phyloP scores from a whole-genome alignment of 2,797 vertebrate species.

The Pseudotriccus pelzelni region DNA sequence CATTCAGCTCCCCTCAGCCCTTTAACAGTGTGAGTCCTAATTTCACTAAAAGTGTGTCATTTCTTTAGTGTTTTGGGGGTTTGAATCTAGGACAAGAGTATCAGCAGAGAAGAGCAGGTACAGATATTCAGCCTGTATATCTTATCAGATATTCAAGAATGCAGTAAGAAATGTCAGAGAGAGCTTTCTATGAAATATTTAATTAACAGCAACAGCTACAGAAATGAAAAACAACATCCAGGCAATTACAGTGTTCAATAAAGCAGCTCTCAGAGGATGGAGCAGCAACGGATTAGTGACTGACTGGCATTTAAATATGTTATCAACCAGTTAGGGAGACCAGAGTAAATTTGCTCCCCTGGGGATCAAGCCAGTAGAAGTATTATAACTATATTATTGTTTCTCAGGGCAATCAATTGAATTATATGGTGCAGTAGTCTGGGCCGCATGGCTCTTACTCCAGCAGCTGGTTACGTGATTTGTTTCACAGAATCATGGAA shows the following conservation, averaged over 20 bases:
- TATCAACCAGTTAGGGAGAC: slow-evolving; percentile 77
- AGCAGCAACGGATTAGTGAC: slow-evolving; percentile 74
- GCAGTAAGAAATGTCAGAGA: slow-evolving; percentile 76
- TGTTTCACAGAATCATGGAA: neutral
- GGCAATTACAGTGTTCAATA: slow-evolving; percentile 81
- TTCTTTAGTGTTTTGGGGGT: slow-evolving; percentile 90
- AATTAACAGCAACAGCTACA: slow-evolving; percentile 83
- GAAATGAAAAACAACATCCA: slow-evolving; percentile 82
- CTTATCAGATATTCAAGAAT: slow-evolving; percentile 80
- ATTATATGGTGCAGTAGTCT: slow-evolving; percentile 70
- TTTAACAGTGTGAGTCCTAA: slow-evolving; percentile 84
- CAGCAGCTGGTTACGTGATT: slow-evolving; percentile 41
- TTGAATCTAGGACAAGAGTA: slow-evolving; percentile 82
- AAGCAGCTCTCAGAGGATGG: slow-evolving; percentile 75
- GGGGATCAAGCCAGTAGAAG: slow-evolving; percentile 58
- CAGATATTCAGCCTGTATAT: slow-evolving; percentile 64
- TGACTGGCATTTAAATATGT: slow-evolving; percentile 81
- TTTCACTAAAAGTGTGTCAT: slow-evolving; percentile 90
- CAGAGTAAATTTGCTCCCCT: slow-evolving; percentile 62
- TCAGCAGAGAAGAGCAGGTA: slow-evolving; percentile 76
- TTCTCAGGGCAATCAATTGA: slow-evolving; percentile 73
- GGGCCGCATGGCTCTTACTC: slow-evolving; percentile 54
- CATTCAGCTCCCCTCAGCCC: slow-evolving; percentile 54
- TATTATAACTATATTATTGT: slow-evolving; percentile 71
- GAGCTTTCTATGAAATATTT: slow-evolving; percentile 79